phyloP scores from a whole-genome alignment of 2,113 vertebrate genomes.

The Ploceus nigricollis region DNA sequence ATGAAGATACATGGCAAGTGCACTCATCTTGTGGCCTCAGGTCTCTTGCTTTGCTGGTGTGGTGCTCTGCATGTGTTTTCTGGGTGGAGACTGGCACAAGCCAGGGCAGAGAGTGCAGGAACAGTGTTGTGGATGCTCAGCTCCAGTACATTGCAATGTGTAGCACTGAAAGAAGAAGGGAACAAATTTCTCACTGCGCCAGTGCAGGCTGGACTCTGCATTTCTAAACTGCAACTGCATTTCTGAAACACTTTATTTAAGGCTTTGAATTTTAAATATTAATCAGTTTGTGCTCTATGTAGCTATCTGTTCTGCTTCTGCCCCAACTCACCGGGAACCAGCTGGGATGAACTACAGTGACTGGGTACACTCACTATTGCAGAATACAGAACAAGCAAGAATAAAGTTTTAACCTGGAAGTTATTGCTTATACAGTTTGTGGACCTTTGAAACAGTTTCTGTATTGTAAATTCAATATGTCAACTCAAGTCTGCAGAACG shows the following conservation, averaged over 20 bases:
- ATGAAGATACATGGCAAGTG: not conserved
- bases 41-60: not conserved
- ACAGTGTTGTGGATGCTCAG: not conserved
- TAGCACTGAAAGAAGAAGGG: not conserved
- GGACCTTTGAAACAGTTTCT: not conserved
- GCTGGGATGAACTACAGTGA: not conserved
- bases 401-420: not conserved
- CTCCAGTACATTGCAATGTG: fast-evolving
- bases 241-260: not conserved
- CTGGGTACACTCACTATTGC: not conserved
- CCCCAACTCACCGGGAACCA: not conserved
- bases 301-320: not conserved
- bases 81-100: not conserved
- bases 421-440: not conserved
- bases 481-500: not conserved
- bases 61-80: not conserved
- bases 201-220: not conserved
- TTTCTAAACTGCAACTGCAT: not conserved
- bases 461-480: not conserved
- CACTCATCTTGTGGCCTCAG: not conserved
- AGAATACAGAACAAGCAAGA: not conserved
- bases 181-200: not conserved
- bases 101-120: not conserved
- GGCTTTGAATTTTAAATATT: not conserved
- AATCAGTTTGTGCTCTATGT: not conserved